These are phyloP conservation scores for Netelia inedita DNA, from an alignment of 2,888 invertebrate genomes.

Conservation along the genomic window DNA sequence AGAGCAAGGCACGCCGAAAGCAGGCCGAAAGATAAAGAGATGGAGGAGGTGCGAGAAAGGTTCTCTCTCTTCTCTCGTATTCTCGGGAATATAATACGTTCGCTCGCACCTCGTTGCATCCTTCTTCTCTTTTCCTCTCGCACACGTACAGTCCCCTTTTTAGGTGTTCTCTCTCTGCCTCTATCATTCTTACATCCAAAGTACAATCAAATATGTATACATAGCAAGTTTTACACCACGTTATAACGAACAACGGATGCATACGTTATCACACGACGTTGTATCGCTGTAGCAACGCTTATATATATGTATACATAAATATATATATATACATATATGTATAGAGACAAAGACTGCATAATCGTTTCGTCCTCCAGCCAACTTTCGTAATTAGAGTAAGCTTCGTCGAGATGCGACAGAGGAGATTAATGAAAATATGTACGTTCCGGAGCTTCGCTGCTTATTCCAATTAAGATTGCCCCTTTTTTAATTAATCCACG, in stretches of 20 bases:
- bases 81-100: slow-evolving; percentile 67
- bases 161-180: slow-evolving; percentile 5
- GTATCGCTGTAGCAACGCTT: not conserved
- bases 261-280: slow-evolving; percentile 52
- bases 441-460: slow-evolving; percentile 34
- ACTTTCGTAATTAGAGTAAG: slow-evolving; percentile 62
- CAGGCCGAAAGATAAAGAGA: slow-evolving; percentile 57
- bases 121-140: slow-evolving; percentile 25
- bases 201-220: slow-evolving; percentile 13
- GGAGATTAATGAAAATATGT: slow-evolving; percentile 66
- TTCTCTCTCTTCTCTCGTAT: slow-evolving; percentile 65
- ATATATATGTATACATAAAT: not conserved
- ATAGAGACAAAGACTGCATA: not conserved
- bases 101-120: slow-evolving; percentile 51
- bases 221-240: slow-evolving; percentile 41
- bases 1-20: slow-evolving; percentile 44
- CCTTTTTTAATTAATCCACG: slow-evolving; percentile 57
- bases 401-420: slow-evolving; percentile 56
- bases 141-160: slow-evolving; percentile 7
- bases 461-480: slow-evolving; percentile 61
- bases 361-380: slow-evolving; percentile 52
- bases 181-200: slow-evolving; percentile 5
- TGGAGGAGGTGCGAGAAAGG: slow-evolving; percentile 66
- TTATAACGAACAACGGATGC: slow-evolving; percentile 38
- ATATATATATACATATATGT: not conserved